Evolutionary conservation across 2,797 vertebrate species (phyloP), one percentile per base, ranked within the genome.

Genomic region (Falco cherrug): DNA sequence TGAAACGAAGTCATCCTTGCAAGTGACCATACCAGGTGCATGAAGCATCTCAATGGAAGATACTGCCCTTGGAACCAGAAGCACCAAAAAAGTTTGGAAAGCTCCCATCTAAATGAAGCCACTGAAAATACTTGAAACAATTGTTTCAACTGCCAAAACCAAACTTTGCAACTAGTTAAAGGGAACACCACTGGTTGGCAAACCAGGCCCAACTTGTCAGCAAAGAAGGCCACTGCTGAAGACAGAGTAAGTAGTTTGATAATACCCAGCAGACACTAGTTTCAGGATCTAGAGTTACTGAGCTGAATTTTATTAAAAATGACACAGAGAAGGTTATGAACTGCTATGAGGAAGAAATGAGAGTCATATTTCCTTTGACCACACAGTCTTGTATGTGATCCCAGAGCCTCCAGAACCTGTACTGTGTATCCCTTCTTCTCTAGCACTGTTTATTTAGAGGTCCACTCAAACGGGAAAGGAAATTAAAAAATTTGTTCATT

Each of bases 241-340:
- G 76, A 91, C 13, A 3, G 63, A 94, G 41, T 71, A 75, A 93
- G 69, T 19, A 67, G 69, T 59, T 75, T 86, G 73, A 64, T 21
- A 93, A 82, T 37, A 94, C 10, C 71, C 89, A 93, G 48, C 56
- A 29, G 10, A 20, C 73, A 86, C 47, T 45, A 85, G n/a, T 75
- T 75, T 70, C 67, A 47, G 82, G 86, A 33, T 96, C 35, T 61
- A 41, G 82, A 87, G 63, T 75, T 87, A 79, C 73, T 76, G 22
- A 84, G 26, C 53, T 81, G 67, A 96, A 71, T 60, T 96, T 96
- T 87, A 95, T 92, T 94, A 89, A 91, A 95, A 93, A 56, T 84
- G 56, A 91, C 84, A 74, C 84, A 86, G 18, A 84, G 90, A 77
- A 90, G 65, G 71, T 79, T 97, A 96, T 84, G 87, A 96, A 95